Evolutionary conservation across 1,140 invertebrate genomes (phyloP).

Genomic region (Panagrolaimus sp.): DNA sequence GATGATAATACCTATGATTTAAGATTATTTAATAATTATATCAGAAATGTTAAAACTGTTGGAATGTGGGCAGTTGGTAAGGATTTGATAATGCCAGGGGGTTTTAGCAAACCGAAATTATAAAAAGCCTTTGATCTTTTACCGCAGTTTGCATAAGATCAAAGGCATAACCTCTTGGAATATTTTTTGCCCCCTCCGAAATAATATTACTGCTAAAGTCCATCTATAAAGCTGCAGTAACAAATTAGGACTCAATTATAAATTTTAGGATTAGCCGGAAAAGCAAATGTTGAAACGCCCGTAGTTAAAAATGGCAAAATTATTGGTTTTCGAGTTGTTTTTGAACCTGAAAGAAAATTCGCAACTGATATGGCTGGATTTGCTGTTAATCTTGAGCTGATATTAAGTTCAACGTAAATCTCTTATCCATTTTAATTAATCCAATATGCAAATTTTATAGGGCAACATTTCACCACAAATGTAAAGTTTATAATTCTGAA

Average conservation of each 20-base stretch:
- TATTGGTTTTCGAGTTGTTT: conserved; percentile 68
- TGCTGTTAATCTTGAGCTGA: conserved; percentile 71
- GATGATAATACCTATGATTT: conserved; percentile 90
- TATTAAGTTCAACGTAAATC: neutral
- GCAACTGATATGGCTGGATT: conserved; percentile 96
- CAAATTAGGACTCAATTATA: conserved; percentile 61
- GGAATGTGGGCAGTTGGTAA: conserved; percentile 94
- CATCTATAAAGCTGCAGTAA: no score
- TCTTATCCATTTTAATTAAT: neutral
- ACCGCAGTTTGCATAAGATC: neutral
- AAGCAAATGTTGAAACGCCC: conserved; percentile 70
- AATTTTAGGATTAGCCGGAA: conserved; percentile 21
- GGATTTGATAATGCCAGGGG: no score
- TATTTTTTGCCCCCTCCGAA: conserved; percentile 76
- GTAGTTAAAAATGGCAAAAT: conserved; percentile 72
- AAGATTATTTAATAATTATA: conserved; percentile 77
- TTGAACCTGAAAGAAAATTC: conserved; percentile 80
- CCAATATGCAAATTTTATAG: neutral
- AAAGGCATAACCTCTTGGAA: neutral
- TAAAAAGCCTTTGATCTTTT: neutral
- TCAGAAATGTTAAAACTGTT: conserved; percentile 75
- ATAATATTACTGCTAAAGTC: no score
- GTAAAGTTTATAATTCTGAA: neutral
- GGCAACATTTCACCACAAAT: no score
- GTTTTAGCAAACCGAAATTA: neutral